A percentile compares a stretch with the other conserved stretches of the same genome.
Conservation (phyloP, 2,888 invertebrate species). For the Nebria salina region DNA sequence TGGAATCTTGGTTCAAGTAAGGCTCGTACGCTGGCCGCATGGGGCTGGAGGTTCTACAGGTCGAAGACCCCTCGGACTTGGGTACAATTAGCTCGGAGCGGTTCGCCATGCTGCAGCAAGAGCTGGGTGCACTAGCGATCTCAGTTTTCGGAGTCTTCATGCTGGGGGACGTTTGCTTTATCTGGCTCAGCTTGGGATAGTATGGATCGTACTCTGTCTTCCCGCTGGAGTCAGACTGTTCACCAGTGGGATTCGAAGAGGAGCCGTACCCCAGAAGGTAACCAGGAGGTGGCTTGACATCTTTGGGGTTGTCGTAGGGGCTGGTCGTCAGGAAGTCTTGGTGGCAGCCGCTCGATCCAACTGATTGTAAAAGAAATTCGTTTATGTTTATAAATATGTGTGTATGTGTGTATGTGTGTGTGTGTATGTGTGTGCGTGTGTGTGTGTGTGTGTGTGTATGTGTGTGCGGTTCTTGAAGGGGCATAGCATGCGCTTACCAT, state of each 20-base stretch:
- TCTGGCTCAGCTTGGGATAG: constrained; percentile 54
- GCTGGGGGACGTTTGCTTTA: constrained; percentile 58
- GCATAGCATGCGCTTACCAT: constrained; percentile 25
- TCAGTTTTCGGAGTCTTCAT: constrained; percentile 68
- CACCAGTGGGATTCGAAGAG: constrained; percentile 43
- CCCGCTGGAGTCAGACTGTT: constrained; percentile 48
- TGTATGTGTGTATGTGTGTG: not conserved
- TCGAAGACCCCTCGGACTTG: constrained; percentile 69
- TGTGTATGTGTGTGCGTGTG: not conserved
- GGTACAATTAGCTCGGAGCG: constrained; percentile 71
- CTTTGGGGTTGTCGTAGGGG: constrained; percentile 56
- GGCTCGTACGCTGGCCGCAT: constrained; percentile 69
- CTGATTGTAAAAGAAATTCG: not conserved
- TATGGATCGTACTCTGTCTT: constrained; percentile 59
- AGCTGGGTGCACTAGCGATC: constrained; percentile 60
- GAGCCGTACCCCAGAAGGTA: constrained; percentile 59
- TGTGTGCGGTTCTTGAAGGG: no score
- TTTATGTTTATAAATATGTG: no score
- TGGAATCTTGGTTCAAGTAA: constrained; percentile 76
- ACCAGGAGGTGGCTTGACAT: constrained; percentile 60
- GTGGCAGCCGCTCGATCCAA: constrained; percentile 33
- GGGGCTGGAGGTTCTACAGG: constrained; percentile 64
- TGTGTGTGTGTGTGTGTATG: no score
- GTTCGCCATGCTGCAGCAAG: constrained; percentile 63
- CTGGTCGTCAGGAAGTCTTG: constrained; percentile 51